Base-by-base conservation (phyloP, 2,888 invertebrate genomes). In the Kryphioiulus occultus region DNA sequence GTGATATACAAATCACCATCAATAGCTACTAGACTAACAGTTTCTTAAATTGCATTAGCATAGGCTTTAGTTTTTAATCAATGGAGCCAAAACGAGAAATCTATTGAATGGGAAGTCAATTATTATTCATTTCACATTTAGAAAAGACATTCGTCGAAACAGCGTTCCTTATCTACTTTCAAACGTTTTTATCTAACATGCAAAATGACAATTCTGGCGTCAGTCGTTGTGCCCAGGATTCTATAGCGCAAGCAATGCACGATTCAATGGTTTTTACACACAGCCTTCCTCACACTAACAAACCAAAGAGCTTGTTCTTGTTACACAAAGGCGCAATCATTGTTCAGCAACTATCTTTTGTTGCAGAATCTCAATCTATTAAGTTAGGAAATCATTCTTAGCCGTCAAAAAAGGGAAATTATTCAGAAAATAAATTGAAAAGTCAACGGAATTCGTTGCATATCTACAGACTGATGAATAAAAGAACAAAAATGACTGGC, bases 41-140 rank as follows among this genome's bases (percentile, higher is more conserved):
- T 53, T n/a, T n/a, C 53, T 53, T 53, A 53, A 53, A 53, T 53
- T 53, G 53, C 53, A 53, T 53, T 53, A 53, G 53, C 53, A 53
- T 53, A 53, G 53, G 53, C 53, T 53, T n/a, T 53, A 53, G 53
- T 53, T 53, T 53, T 53, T 53, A 15, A 53, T 53, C 53, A 53
- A 53, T n/a, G 53, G 53, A 53, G 5, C n/a, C 53, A n/a, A 53
- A 53, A 53, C 19, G n/a, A 19, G 53, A 53, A 53, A 53, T 53
- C 53, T 53, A 53, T n/a, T n/a, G 53, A 53, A 53, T n/a, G 53
- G 53, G 53, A 53, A 53, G 53, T 53, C 53, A 53, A 53, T 53
- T 53, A 53, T 53, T 53, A 53, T 53, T 53, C 53, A 53, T 53
- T 53, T 53, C 53, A 53, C 53, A 53, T 53, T 53, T 53, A 53